Percentiles rank a stretch among this genome's conserved stretches.
phyloP scores from a whole-genome alignment of 1,140 invertebrate species.

The Gryon sp. region DNA sequence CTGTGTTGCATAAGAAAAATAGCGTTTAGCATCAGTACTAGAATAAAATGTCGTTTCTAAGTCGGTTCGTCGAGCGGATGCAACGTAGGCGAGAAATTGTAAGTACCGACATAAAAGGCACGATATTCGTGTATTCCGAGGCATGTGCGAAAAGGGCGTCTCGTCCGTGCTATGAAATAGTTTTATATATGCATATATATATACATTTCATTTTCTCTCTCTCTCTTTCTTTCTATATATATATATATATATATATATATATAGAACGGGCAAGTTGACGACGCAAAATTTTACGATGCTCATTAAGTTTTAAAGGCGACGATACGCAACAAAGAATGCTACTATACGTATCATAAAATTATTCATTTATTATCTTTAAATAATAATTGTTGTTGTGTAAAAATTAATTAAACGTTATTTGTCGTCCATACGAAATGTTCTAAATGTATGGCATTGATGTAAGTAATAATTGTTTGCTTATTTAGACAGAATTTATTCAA shows the following conservation, averaged over 20 bases:
- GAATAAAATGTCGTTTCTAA: slow-evolving; percentile 49
- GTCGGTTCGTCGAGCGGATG: slow-evolving; percentile 40
- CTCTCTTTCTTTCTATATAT: neutral
- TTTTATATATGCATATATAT: slow-evolving; percentile 33
- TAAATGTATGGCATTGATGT: too few species aligned
- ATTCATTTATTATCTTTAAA: slow-evolving; percentile 24
- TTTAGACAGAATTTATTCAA: too few species aligned
- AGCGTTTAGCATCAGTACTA: slow-evolving; percentile 10
- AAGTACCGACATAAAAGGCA: slow-evolving; percentile 53
- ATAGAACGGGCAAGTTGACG: slow-evolving; percentile 29
- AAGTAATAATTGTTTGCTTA: too few species aligned
- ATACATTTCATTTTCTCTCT: neutral
- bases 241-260: neutral
- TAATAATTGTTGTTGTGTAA: slow-evolving; percentile 10
- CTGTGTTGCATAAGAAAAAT: slow-evolving; percentile 11
- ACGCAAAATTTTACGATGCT: slow-evolving; percentile 53
- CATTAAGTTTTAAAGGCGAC: slow-evolving; percentile 62
- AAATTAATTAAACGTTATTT: slow-evolving; percentile 15
- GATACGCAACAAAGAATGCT: slow-evolving; percentile 51
- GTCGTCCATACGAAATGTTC: too few species aligned
- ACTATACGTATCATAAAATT: slow-evolving; percentile 19
- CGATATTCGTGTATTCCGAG: slow-evolving; percentile 49
- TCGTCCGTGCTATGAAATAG: slow-evolving; percentile 45
- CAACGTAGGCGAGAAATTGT: slow-evolving; percentile 61
- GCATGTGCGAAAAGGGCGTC: slow-evolving; percentile 41